Percentiles rank a stretch among this genome's conserved stretches.
phyloP scores from a whole-genome alignment of 2,888 invertebrate species.

The Tillus elongatus region DNA sequence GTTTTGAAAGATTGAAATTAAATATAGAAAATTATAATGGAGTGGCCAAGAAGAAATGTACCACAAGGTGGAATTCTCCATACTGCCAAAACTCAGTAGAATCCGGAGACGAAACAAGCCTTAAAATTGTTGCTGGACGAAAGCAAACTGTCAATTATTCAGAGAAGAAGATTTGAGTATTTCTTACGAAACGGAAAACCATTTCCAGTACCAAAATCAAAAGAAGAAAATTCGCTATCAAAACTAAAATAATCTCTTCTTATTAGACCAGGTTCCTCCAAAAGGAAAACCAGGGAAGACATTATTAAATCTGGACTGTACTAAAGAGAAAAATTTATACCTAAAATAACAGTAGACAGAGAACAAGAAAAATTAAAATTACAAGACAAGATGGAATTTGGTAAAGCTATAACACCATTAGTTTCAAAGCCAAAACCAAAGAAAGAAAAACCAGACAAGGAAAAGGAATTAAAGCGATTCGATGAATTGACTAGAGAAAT shows the following conservation, averaged over 20 bases:
- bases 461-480: conserved; percentile 27
- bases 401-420: conserved; percentile 25
- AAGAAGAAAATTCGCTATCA: conserved; percentile 12
- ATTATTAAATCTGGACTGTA: conserved; percentile 64
- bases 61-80: conserved; percentile 65
- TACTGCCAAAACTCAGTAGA: conserved; percentile 53
- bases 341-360: conserved; percentile 44
- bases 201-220: conserved; percentile 39
- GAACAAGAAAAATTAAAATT: conserved; percentile 48
- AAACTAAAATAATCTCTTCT: conserved; percentile 11
- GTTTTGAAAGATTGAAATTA: too few species aligned
- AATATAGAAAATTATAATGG: conserved; percentile 38
- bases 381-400: conserved; percentile 49
- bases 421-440: conserved; percentile 19
- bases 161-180: conserved; percentile 51
- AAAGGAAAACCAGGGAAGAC: conserved; percentile 54
- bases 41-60: conserved; percentile 61
- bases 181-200: conserved; percentile 52
- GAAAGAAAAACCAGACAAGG: conserved; percentile 17
- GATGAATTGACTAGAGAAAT: conserved; percentile 60
- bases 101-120: conserved; percentile 56
- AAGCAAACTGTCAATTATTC: conserved; percentile 58
- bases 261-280: conserved; percentile 49
- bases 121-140: conserved; percentile 67
- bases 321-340: conserved; percentile 51